Conservation (phyloP, 2,797 vertebrate species). For the Otolemur crassicaudatus region DNA sequence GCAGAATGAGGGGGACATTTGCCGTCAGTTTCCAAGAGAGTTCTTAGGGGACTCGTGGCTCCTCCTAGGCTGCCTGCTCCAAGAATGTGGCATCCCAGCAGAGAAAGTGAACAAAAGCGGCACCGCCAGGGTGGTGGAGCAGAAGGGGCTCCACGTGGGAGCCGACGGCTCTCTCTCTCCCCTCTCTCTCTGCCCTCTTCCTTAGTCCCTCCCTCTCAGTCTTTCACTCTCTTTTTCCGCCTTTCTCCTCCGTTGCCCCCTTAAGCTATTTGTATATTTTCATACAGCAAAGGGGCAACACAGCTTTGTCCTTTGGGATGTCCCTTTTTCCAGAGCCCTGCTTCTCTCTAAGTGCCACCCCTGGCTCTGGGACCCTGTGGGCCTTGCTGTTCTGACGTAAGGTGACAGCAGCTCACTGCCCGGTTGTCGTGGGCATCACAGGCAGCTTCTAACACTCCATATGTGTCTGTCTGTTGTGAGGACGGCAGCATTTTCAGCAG, state of each 20-base stretch:
- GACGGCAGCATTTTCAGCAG: background rate
- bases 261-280: background rate
- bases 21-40: background rate
- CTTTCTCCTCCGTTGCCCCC: background rate
- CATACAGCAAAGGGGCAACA: background rate
- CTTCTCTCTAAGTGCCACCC: background rate
- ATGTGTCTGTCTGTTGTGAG: rapidly evolving
- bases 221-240: too few species aligned
- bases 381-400: background rate
- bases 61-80: background rate
- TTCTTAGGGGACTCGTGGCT: background rate
- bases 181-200: too few species aligned
- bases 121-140: rapidly evolving
- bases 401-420: rapidly evolving
- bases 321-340: background rate
- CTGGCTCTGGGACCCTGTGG: background rate
- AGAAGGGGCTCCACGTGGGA: rapidly evolving
- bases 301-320: background rate
- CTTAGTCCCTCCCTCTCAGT: too few species aligned
- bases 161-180: rapidly evolving
- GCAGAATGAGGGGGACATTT: rapidly evolving
- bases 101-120: background rate
- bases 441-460: rapidly evolving
- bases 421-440: rapidly evolving
- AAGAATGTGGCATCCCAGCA: background rate